phyloP scores from a whole-genome alignment of 1,140 invertebrate genomes.

The Stratiolaelaps scimitus region DNA sequence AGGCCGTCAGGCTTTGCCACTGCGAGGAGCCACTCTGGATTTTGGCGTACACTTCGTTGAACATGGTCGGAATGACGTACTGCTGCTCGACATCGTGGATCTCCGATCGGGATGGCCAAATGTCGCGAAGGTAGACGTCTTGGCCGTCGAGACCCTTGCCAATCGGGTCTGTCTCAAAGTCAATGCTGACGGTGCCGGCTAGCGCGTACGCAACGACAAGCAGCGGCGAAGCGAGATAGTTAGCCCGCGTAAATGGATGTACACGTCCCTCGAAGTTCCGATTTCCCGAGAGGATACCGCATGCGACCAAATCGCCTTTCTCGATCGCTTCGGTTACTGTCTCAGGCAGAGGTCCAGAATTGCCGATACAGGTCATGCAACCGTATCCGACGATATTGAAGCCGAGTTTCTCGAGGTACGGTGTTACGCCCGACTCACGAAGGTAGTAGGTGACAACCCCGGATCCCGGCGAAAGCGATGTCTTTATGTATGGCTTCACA shows the following conservation, averaged over 20 bases:
- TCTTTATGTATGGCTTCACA: slow-evolving; percentile 88
- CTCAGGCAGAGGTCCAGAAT: slow-evolving; percentile 84
- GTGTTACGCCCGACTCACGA: slow-evolving; percentile 69
- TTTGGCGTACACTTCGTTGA: slow-evolving; percentile 81
- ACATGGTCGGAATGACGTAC: slow-evolving; percentile 92
- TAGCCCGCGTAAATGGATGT: slow-evolving; percentile 86
- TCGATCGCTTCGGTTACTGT: slow-evolving; percentile 82
- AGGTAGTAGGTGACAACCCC: slow-evolving; percentile 96
- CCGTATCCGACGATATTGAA: slow-evolving; percentile 91
- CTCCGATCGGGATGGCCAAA: slow-evolving; percentile 84
- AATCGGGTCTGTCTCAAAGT: slow-evolving; percentile 77
- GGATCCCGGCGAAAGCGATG: slow-evolving; percentile 85
- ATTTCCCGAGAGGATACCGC: slow-evolving; percentile 88
- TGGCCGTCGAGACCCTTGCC: slow-evolving; percentile 56
- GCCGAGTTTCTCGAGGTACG: slow-evolving; percentile 69
- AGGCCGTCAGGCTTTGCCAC: slow-evolving; percentile 71
- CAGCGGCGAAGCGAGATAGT: slow-evolving; percentile 88
- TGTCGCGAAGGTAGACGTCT: slow-evolving; percentile 70
- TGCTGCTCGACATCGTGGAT: slow-evolving; percentile 71
- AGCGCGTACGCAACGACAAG: slow-evolving; percentile 93
- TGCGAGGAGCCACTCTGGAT: slow-evolving; percentile 68
- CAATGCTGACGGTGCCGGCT: slow-evolving; percentile 81
- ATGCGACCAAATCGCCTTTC: slow-evolving; percentile 83
- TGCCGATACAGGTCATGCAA: slow-evolving; percentile 98
- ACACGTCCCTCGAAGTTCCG: slow-evolving; percentile 95